A percentile compares a stretch with the other conserved stretches of the same genome.
Evolutionary conservation across 2,797 vertebrate species (phyloP).

Genomic region (Cirrhinus mrigala): DNA sequence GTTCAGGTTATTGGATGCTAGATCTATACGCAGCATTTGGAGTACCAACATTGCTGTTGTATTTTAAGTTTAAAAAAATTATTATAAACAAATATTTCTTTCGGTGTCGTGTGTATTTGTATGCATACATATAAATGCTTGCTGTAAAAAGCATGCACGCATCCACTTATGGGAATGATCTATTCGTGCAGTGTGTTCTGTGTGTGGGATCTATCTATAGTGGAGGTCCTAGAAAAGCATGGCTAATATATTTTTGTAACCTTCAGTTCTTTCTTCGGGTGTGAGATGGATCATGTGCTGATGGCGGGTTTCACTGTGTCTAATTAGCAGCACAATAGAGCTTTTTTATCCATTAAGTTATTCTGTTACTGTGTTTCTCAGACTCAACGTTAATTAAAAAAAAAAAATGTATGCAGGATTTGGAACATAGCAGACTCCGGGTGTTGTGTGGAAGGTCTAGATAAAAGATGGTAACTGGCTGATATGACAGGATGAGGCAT

Average conservation of each 20-base stretch:
- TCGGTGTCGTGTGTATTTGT: constrained; percentile 51
- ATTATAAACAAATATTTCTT: constrained; percentile 48
- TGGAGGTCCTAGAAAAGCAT: constrained; percentile 54
- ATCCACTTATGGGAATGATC: constrained; percentile 31
- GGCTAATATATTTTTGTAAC: constrained; percentile 59
- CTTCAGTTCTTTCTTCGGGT: constrained; percentile 66
- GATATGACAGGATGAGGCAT: constrained; percentile 84
- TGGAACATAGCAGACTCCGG: constrained; percentile 78
- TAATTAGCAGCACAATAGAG: constrained; percentile 82
- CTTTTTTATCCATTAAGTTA: constrained; percentile 83
- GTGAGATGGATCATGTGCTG: constrained; percentile 74
- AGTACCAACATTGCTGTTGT: constrained; percentile 71
- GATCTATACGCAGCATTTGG: constrained; percentile 77
- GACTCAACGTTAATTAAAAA: constrained; percentile 82
- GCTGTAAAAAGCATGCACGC: constrained; percentile 20
- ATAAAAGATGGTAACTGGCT: constrained; percentile 83
- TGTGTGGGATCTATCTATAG: constrained; percentile 59
- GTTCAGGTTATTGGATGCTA: constrained; percentile 77
- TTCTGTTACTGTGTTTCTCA: constrained; percentile 78
- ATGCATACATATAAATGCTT: constrained; percentile 38
- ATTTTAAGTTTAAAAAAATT: constrained; percentile 66
- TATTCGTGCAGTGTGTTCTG: constrained; percentile 42
- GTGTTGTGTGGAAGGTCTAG: constrained; percentile 85
- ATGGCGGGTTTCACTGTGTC: constrained; percentile 79
- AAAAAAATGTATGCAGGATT: constrained; percentile 79